These are phyloP conservation scores for Otus sunia DNA, from an alignment of 2,113 vertebrate species.

Conservation along the genomic window DNA sequence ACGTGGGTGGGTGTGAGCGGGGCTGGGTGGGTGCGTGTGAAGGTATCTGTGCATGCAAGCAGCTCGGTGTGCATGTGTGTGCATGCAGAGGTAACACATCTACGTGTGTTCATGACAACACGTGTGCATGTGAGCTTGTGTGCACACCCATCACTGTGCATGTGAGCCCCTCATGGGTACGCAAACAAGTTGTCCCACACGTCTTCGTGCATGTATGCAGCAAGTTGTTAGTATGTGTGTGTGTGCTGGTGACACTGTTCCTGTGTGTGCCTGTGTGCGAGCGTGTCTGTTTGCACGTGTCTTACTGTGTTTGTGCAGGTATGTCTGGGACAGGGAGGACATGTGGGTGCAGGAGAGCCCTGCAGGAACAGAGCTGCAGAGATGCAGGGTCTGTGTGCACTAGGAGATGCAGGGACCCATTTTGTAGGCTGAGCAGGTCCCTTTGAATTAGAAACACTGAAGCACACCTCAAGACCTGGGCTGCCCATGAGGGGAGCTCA, in stretches of 20 bases:
- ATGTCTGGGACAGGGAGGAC: neutral
- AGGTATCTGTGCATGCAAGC: neutral
- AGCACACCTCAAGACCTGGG: neutral
- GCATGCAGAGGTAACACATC: neutral
- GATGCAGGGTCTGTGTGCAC: neutral
- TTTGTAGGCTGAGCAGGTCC: neutral
- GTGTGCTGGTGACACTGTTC: neutral
- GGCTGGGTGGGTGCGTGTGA: neutral
- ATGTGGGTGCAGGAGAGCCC: neutral
- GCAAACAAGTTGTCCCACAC: accelerated
- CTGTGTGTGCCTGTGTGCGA: accelerated
- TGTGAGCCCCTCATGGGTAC: neutral
- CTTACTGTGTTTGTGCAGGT: neutral
- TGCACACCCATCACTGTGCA: accelerated
- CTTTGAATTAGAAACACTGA: neutral
- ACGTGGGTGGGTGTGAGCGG: neutral
- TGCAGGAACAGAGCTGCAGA: neutral
- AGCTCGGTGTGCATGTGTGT: neutral
- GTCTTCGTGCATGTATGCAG: neutral
- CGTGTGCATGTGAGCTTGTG: neutral
- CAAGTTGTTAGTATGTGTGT: too few relatives aligned
- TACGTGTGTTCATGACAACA: accelerated
- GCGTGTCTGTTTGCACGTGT: neutral
- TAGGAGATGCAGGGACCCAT: neutral
- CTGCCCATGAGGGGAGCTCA: neutral